Conservation (phyloP, 2,797 vertebrate genomes). For the Rhadinocentrus ornatus region DNA sequence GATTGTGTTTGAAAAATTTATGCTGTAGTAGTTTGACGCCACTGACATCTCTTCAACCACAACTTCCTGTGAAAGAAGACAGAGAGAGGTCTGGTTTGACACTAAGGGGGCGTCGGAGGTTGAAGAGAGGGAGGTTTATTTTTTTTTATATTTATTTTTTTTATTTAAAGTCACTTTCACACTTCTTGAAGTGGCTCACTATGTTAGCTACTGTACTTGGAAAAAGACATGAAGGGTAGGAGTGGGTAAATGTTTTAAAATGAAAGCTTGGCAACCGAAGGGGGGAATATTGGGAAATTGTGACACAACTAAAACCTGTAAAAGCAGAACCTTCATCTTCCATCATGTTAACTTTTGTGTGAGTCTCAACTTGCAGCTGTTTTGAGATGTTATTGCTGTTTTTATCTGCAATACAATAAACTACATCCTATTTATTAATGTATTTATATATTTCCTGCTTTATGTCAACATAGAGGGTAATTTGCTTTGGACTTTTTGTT, state of each 20-base stretch:
- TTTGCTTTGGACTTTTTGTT: constrained; percentile 43
- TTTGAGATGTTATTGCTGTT: neutral
- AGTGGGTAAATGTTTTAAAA: constrained; percentile 47
- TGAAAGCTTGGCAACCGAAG: constrained; percentile 15
- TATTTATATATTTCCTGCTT: constrained; percentile 25
- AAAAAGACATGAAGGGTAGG: constrained; percentile 33
- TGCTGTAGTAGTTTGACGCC: constrained; percentile 48
- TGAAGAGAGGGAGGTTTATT: constrained; percentile 49
- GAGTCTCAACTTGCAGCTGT: constrained; percentile 6
- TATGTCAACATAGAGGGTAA: constrained; percentile 11
- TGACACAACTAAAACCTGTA: constrained; percentile 20
- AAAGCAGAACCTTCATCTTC: constrained; percentile 7
- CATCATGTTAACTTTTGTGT: neutral
- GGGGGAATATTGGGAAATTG: constrained; percentile 45
- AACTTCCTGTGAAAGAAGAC: constrained; percentile 72
- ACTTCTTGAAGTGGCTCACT: constrained; percentile 79
- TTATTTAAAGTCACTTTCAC: constrained; percentile 53
- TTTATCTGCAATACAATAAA: constrained; percentile 20
- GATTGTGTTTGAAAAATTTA: constrained; percentile 18
- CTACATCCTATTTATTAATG: constrained; percentile 48
- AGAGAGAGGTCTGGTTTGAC: constrained; percentile 43
- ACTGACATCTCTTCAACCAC: constrained; percentile 58
- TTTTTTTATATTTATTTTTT: constrained; percentile 17
- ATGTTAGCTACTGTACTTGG: constrained; percentile 78
- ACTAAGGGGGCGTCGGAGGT: constrained; percentile 77